A percentile compares a stretch with the other conserved stretches of the same genome.
Conservation (phyloP, 1,140 invertebrate genomes). For the Drosophila hydei region DNA sequence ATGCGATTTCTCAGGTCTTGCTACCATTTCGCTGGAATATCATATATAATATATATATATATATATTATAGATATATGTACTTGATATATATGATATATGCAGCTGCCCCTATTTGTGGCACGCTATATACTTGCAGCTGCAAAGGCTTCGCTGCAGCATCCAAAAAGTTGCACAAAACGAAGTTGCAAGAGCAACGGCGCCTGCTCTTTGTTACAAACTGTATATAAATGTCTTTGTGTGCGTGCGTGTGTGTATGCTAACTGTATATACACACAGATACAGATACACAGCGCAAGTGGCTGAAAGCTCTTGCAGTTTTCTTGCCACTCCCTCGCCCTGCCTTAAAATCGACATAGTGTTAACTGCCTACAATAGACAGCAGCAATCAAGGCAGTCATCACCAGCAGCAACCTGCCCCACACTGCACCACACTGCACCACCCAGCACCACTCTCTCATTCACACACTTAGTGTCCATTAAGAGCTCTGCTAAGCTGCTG, state of each 20-base stretch:
- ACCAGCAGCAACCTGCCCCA: slow-evolving; percentile 9
- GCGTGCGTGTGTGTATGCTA: slow-evolving; percentile 14
- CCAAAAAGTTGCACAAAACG: slow-evolving; percentile 16
- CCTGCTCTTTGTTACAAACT: slow-evolving; percentile 13
- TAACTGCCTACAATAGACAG: slow-evolving; percentile 42
- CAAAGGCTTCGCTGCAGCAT: slow-evolving; percentile 23
- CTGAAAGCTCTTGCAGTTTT: slow-evolving; percentile 48
- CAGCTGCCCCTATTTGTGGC: slow-evolving; percentile 1
- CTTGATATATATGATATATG: not conserved
- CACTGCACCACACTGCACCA: slow-evolving; percentile 8
- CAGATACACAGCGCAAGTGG: slow-evolving; percentile 39
- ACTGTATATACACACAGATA: slow-evolving; percentile 22
- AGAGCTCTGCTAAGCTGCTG: not conserved
- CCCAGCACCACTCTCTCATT: too few species aligned
- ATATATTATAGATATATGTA: not conserved
- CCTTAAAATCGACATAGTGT: not conserved
- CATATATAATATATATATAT: slow-evolving; percentile 9
- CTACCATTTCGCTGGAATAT: too few species aligned
- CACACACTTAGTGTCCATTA: not conserved
- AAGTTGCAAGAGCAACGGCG: not conserved
- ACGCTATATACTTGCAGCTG: slow-evolving; percentile 1
- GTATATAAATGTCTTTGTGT: not conserved
- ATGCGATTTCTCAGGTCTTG: slow-evolving; percentile 30
- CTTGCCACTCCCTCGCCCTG: slow-evolving; percentile 11
- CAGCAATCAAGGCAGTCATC: slow-evolving; percentile 11